Percentiles rank a stretch among this genome's conserved stretches.
phyloP scores from a whole-genome alignment of 2,888 invertebrate species.

The Lepas anatifera region DNA sequence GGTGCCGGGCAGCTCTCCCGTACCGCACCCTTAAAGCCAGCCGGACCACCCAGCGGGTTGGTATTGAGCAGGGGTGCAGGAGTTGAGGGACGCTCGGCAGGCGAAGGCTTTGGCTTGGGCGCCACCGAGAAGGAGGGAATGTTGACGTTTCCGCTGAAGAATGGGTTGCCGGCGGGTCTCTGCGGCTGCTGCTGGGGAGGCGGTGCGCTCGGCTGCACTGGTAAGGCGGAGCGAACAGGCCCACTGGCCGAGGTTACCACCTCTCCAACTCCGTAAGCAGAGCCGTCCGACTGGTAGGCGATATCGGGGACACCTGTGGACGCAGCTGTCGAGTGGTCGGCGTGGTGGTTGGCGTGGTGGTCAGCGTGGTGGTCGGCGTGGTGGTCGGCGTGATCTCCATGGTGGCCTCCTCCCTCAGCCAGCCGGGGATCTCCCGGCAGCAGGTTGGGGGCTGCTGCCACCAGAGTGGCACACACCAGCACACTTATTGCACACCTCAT shows the following conservation, averaged over 20 bases:
- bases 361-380: neutral
- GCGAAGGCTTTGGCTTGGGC: neutral
- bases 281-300: neutral
- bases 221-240: too few species aligned
- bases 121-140: neutral
- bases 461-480: neutral
- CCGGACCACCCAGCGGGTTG: constrained; percentile 10
- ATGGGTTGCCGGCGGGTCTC: neutral
- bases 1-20: neutral
- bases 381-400: neutral
- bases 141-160: neutral
- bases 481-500: neutral
- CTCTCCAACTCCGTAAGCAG: neutral
- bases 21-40: neutral
- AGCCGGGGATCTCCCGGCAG: neutral
- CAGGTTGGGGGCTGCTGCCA: neutral
- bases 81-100: neutral
- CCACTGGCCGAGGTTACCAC: neutral
- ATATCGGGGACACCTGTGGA: neutral
- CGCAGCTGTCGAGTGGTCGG: neutral
- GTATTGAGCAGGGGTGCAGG: neutral
- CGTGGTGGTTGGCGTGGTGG: neutral
- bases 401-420: neutral
- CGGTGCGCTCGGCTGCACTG: neutral
- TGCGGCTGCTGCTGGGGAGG: neutral